These are phyloP conservation scores for Labeo calbasu DNA, from an alignment of 2,797 vertebrate species.

Conservation along the genomic window DNA sequence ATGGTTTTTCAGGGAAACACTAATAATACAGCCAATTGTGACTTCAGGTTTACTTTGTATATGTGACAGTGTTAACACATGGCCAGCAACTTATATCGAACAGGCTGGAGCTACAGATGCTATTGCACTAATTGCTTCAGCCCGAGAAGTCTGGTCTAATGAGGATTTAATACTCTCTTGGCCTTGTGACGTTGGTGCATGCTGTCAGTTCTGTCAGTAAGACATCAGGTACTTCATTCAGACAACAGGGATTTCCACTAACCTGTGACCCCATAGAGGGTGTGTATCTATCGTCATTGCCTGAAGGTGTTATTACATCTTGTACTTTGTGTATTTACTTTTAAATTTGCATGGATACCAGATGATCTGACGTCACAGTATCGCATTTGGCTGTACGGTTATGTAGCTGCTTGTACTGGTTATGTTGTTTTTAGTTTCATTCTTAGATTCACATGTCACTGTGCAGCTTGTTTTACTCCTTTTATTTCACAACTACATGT, in stretches of 20 bases:
- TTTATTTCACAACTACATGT: not conserved
- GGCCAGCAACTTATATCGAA: slow-evolving; percentile 10
- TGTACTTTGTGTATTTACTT: slow-evolving; percentile 41
- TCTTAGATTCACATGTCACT: not conserved
- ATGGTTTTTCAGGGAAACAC: slow-evolving; percentile 48
- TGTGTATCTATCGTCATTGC: not conserved
- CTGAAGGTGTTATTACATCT: not conserved
- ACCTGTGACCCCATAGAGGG: slow-evolving; percentile 1
- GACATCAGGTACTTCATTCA: slow-evolving; percentile 41
- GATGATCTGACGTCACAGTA: not conserved
- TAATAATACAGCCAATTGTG: slow-evolving; percentile 16
- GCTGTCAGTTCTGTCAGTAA: slow-evolving; percentile 45
- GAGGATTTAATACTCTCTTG: slow-evolving; percentile 62
- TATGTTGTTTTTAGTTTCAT: not conserved
- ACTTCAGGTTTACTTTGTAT: slow-evolving; percentile 36
- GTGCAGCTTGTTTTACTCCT: not conserved
- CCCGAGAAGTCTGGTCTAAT: slow-evolving; percentile 61
- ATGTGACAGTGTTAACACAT: slow-evolving; percentile 40
- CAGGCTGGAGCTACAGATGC: slow-evolving; percentile 62
- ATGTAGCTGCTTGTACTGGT: not conserved
- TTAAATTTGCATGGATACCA: slow-evolving; percentile 19
- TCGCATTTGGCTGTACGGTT: not conserved
- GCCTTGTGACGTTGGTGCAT: slow-evolving; percentile 28
- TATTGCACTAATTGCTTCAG: slow-evolving; percentile 58
- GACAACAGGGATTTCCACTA: not conserved